Base-by-base conservation (phyloP, 2,797 vertebrate genomes). In the Tenualosa ilisha region DNA sequence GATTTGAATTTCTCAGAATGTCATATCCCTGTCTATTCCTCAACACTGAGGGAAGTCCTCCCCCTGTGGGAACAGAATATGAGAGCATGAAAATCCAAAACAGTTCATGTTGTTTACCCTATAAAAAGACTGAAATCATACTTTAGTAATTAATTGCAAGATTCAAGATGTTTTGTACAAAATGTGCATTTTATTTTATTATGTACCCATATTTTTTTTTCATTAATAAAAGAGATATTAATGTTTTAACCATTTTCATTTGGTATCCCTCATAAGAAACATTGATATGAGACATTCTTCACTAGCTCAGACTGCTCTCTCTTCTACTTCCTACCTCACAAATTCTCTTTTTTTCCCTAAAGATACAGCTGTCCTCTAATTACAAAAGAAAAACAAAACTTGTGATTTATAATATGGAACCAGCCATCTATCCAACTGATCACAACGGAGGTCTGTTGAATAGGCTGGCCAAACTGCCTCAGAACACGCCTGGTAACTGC, bases 171-270 rank as follows among this genome's bases (percentile, higher is more conserved):
- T 12, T 20, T 87, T 92, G 93, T 91, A 92, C 90, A 94, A 95
- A 95, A 95, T 81, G 91, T 93, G 90, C 92, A 89, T 89, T 95
- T 94, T 93, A 94, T 95, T 95, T 93, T 87, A 93, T 31, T 92
- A 89, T 91, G 15, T 51, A 91, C 90, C 90, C 81, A 90, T 87
- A 72, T 88, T 86, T 85, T 17, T 37, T 87, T 31, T n/a, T n/a
- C n/a, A 88, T 94, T 92, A 93, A 92, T 93, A 94, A 91, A 89
- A 89, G 46, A 51, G 88, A 40, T 46, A 17, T 7, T 37, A 75
- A 75, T 37, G 31, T 31, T 46, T 79, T 43, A 79, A 22, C 20
- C 17, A 79, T 46, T 22, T 46, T 43, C 72, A 79, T 17, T 68
- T 68, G 26, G 65, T 37, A 79, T 79, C 72, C 43, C 72, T 79